Evolutionary conservation across 2,113 vertebrate species (phyloP).

Genomic region (Machaerirhynchus nigripectus): DNA sequence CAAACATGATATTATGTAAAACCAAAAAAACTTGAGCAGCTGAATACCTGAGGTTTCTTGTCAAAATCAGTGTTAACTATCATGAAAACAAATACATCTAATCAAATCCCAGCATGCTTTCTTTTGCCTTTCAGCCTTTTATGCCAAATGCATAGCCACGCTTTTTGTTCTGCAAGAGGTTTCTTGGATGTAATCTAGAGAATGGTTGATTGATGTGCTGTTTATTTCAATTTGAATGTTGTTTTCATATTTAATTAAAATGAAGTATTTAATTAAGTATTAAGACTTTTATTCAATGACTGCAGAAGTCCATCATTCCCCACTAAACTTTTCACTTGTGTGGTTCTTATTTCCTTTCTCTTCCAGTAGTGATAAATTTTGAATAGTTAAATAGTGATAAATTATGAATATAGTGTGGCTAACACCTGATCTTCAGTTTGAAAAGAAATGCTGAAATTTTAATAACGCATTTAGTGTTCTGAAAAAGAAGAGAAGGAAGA

Average conservation of each 20-base stretch:
- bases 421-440: not conserved
- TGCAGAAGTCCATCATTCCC: not conserved
- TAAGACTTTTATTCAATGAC: not conserved
- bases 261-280: not conserved
- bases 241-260: not conserved
- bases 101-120: not conserved
- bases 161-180: not conserved
- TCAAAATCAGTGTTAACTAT: not conserved
- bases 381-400: not conserved
- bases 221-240: not conserved
- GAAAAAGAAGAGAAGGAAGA: not conserved
- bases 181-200: not conserved
- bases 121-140: not conserved
- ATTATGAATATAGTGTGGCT: not conserved
- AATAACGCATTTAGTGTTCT: not conserved
- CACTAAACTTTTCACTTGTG: not conserved
- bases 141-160: not conserved
- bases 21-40: not conserved
- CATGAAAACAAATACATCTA: not conserved
- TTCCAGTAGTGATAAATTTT: not conserved
- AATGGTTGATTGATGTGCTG: not conserved
- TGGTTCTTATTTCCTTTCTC: not conserved
- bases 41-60: not conserved
- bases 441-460: not conserved
- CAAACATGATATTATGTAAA: not conserved